Conservation (phyloP, 2,113 vertebrate species). For the Pimephales promelas region DNA sequence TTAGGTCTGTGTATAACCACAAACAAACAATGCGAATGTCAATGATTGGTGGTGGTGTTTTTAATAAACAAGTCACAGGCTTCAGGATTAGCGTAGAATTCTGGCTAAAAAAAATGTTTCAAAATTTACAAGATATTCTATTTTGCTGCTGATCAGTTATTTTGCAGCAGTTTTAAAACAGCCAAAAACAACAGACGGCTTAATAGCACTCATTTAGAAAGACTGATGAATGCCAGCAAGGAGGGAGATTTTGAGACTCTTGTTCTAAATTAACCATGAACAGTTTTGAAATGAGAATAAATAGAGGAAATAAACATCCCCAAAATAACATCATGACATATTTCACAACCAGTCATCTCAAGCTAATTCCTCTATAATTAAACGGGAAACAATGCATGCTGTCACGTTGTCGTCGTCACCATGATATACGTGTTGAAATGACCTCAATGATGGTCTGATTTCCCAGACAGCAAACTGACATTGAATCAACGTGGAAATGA, state of each 20-base stretch:
- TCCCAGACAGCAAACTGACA: too few relatives aligned
- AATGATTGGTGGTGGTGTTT: constrained; percentile 3
- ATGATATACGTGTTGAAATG: neutral
- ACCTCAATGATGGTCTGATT: neutral
- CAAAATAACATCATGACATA: constrained; percentile 40
- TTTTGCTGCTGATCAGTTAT: constrained; percentile 20
- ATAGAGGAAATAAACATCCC: constrained; percentile 17
- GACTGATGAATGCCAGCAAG: constrained; percentile 47
- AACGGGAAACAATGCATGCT: constrained; percentile 23
- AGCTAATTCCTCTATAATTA: constrained; percentile 34
- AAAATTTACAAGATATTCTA: neutral
- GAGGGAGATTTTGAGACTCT: constrained; percentile 8
- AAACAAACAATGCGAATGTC: constrained; percentile 8
- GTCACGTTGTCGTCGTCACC: neutral
- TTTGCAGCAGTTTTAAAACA: constrained; percentile 24
- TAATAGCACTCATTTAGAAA: constrained; percentile 52
- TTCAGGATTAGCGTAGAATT: neutral
- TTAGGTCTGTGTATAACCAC: neutral
- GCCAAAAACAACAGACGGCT: constrained; percentile 22
- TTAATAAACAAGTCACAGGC: neutral
- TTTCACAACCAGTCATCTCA: constrained; percentile 32
- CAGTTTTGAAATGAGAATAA: constrained; percentile 41
- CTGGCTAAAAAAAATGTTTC: neutral
- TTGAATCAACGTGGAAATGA: too few relatives aligned
- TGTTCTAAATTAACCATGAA: constrained; percentile 46